These are phyloP conservation scores for Cerastoderma edule DNA, from an alignment of 2,888 invertebrate genomes.

Conservation along the genomic window DNA sequence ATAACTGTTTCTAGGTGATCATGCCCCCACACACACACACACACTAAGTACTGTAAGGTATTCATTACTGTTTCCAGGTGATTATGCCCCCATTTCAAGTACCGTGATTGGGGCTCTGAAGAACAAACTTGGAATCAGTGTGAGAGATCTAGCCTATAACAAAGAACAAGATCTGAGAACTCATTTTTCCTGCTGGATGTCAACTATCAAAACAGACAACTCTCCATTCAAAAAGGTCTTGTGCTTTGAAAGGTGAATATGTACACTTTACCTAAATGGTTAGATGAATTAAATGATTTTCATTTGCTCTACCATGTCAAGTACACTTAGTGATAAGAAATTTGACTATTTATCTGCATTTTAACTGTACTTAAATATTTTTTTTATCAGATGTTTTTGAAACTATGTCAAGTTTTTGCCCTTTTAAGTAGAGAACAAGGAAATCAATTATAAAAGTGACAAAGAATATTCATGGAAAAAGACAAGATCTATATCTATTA, in stretches of 20 bases:
- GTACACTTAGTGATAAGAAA: not conserved
- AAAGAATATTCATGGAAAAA: no score
- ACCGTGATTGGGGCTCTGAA: constrained; percentile 77
- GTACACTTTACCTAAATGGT: no score
- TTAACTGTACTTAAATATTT: not conserved
- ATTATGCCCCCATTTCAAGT: constrained; percentile 69
- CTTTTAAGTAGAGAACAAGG: not conserved
- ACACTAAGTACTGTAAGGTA: no score
- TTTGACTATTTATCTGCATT: not conserved
- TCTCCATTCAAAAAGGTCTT: constrained; percentile 75
- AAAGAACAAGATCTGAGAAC: constrained; percentile 78
- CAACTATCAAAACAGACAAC: constrained; percentile 65
- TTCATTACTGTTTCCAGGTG: constrained; percentile 65
- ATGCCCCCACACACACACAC: not conserved
- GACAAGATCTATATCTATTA: no score
- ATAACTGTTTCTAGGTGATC: not conserved
- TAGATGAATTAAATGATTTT: no score
- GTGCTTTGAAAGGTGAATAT: constrained; percentile 76
- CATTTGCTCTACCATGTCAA: no score
- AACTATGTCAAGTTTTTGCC: not conserved
- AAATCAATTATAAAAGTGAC: no score
- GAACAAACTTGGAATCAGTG: constrained; percentile 70
- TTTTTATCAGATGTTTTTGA: not conserved
- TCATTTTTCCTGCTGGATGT: constrained; percentile 81
- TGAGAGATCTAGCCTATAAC: constrained; percentile 66